phyloP scores from a whole-genome alignment of 2,113 vertebrate genomes.

The Martes martes region DNA sequence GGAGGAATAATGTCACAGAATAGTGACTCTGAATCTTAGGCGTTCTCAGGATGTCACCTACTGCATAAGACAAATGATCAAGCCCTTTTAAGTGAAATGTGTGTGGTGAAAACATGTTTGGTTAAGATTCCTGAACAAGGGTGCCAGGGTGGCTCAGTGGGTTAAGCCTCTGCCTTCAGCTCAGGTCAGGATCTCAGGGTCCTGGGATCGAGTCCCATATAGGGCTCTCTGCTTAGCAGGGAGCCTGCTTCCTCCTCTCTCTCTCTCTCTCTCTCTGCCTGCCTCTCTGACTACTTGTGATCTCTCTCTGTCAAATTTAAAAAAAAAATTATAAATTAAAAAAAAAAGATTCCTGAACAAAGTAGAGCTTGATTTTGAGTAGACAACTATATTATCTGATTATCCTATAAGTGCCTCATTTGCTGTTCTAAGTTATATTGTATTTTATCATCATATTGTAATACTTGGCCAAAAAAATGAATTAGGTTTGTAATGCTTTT shows the following conservation, averaged over 20 bases:
- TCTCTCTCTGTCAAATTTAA: too few relatives aligned
- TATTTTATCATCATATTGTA: neutral
- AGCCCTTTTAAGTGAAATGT: neutral
- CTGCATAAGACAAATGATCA: neutral
- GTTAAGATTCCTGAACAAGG: neutral
- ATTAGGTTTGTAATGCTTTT: neutral
- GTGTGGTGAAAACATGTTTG: neutral
- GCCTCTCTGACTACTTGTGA: too few relatives aligned
- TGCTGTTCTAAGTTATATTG: neutral
- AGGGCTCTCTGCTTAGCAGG: too few relatives aligned
- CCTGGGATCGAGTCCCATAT: too few relatives aligned
- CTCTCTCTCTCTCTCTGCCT: too few relatives aligned
- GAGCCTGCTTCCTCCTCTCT: too few relatives aligned
- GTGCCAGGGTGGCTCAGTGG: too few relatives aligned
- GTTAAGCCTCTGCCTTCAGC: too few relatives aligned
- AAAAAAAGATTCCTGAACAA: neutral
- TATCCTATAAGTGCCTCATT: neutral
- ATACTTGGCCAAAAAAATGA: neutral
- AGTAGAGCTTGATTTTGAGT: neutral
- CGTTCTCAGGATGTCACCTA: neutral
- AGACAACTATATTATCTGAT: neutral
- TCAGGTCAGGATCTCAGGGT: too few relatives aligned
- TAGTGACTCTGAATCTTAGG: neutral
- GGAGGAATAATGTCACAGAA: accelerated
- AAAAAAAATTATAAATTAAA: too few relatives aligned